phyloP scores from a whole-genome alignment of 2,797 vertebrate species.

The Melanotaenia pygmaea region DNA sequence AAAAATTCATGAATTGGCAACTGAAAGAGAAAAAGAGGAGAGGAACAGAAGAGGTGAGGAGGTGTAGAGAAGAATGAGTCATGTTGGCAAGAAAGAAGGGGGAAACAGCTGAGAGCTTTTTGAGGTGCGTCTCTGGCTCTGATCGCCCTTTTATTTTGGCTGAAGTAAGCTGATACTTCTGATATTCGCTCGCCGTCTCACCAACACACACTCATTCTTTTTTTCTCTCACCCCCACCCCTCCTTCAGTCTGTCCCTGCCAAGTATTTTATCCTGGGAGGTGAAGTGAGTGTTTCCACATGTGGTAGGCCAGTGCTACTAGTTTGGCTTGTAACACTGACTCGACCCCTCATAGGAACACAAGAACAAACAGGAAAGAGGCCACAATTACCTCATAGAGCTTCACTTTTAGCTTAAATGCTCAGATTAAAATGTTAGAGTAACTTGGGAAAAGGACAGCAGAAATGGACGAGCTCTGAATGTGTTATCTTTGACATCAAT shows the following conservation, averaged over 20 bases:
- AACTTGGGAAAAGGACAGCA: background rate
- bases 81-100: slow-evolving; percentile 69
- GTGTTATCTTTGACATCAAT: background rate
- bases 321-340: slow-evolving; percentile 80
- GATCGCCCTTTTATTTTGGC: slow-evolving; percentile 77
- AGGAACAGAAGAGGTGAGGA: slow-evolving; percentile 16
- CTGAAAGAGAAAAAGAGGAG: slow-evolving; percentile 23
- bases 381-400: slow-evolving; percentile 61
- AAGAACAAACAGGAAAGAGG: slow-evolving; percentile 68
- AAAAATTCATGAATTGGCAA: slow-evolving; percentile 10
- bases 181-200: slow-evolving; percentile 16
- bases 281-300: slow-evolving; percentile 83
- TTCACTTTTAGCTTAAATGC: slow-evolving; percentile 53
- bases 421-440: slow-evolving; percentile 15
- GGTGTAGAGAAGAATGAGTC: slow-evolving; percentile 65
- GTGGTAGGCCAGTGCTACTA: slow-evolving; percentile 77
- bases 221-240: slow-evolving; percentile 41
- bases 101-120: slow-evolving; percentile 83
- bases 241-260: slow-evolving; percentile 61
- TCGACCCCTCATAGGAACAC: slow-evolving; percentile 73
- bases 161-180: slow-evolving; percentile 72
- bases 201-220: slow-evolving; percentile 41
- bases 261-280: slow-evolving; percentile 75
- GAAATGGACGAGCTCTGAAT: background rate
- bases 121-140: slow-evolving; percentile 75